Conservation (phyloP, 2,113 vertebrate species). For the Lipophrys pholis region DNA sequence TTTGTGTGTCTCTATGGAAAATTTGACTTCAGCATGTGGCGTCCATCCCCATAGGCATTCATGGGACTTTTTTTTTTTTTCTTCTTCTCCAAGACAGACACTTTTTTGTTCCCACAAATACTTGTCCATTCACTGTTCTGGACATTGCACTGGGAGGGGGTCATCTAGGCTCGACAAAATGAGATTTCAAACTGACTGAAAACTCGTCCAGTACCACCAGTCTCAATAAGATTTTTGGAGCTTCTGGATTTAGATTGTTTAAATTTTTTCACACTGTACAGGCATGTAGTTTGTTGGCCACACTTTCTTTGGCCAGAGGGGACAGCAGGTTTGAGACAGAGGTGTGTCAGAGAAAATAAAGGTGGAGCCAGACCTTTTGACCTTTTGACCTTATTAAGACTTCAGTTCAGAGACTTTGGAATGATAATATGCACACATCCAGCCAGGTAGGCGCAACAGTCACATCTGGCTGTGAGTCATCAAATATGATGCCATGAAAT, state of each 20-base stretch:
- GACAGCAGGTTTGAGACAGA: not conserved
- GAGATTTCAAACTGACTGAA: not conserved
- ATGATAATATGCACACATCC: constrained; percentile 20
- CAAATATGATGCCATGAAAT: constrained; percentile 24
- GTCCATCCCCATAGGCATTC: constrained; percentile 2
- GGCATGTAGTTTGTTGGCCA: constrained; percentile 16
- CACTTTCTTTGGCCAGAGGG: constrained; percentile 34
- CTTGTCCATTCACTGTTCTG: not conserved
- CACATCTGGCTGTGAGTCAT: constrained; percentile 40
- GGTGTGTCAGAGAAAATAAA: constrained; percentile 16
- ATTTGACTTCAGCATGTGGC: constrained; percentile 19
- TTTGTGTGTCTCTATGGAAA: constrained; percentile 27
- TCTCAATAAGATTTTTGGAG: not conserved
- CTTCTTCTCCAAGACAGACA: constrained; percentile 27
- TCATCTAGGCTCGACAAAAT: not conserved
- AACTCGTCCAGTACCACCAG: not conserved
- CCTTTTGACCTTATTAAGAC: constrained; percentile 19
- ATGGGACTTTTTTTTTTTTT: constrained; percentile 11
- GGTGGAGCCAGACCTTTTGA: constrained; percentile 27
- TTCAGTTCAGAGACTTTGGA: constrained; percentile 2
- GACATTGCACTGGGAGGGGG: not conserved
- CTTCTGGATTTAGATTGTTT: constrained; percentile 29
- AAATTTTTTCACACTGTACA: constrained; percentile 31
- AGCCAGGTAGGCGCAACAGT: constrained; percentile 1
- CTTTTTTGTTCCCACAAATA: constrained; percentile 29